These are phyloP conservation scores for Babyrousa celebensis DNA, from an alignment of 2,797 vertebrate genomes.

Conservation along the genomic window DNA sequence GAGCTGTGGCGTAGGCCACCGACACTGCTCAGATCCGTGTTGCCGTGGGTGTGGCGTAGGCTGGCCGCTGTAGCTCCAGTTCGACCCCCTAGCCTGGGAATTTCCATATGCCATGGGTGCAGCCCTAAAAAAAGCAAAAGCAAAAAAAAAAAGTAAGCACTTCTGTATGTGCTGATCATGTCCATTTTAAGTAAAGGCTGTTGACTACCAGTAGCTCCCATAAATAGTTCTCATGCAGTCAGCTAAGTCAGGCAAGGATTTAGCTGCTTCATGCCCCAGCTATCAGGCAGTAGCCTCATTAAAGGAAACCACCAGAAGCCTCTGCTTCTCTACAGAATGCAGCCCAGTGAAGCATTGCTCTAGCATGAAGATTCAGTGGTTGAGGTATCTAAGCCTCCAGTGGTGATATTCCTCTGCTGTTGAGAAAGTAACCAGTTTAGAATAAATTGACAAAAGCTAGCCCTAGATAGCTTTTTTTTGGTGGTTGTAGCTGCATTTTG, in stretches of 20 bases:
- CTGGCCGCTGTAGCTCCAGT: no score
- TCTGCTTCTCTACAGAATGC: neutral
- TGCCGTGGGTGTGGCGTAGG: no score
- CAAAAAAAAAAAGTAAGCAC: neutral
- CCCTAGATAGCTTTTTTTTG: neutral
- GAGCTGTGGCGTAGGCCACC: no score
- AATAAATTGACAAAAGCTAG: neutral
- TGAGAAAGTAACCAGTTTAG: neutral
- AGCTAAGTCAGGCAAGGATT: neutral
- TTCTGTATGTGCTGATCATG: neutral
- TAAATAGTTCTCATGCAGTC: neutral
- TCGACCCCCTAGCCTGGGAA: no score
- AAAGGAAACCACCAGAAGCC: neutral
- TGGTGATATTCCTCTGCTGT: neutral
- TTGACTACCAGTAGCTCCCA: neutral
- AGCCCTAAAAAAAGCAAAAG: no score
- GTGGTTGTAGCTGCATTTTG: neutral
- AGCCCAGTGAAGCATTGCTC: neutral
- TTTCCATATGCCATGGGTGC: no score
- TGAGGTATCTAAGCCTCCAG: neutral
- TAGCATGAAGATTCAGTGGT: neutral
- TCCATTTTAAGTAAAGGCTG: neutral
- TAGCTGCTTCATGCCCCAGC: neutral
- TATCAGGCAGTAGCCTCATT: neutral
- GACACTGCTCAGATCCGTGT: no score